These are phyloP conservation scores for Tamandua tetradactyla DNA, from an alignment of 2,797 vertebrate species.

Conservation along the genomic window DNA sequence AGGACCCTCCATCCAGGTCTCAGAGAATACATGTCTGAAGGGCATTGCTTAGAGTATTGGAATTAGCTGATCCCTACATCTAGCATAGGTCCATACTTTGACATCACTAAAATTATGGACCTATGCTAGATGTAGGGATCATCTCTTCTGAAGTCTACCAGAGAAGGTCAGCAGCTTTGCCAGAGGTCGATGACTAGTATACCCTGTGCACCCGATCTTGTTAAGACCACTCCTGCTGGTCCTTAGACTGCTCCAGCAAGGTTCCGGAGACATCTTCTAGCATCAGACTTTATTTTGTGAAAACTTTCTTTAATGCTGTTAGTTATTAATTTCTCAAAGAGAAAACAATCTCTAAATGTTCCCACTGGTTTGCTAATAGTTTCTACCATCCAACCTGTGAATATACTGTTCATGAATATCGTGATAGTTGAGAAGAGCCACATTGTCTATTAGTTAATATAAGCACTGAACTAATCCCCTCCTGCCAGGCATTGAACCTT, in stretches of 20 bases:
- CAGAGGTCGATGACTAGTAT: not conserved
- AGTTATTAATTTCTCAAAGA: not conserved
- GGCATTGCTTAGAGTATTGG: not conserved
- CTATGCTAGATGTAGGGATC: not conserved
- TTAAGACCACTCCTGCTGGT: not conserved
- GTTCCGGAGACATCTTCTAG: not conserved
- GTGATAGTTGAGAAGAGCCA: not conserved
- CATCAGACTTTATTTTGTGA: not conserved
- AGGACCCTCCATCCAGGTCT: not conserved
- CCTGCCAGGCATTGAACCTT: not conserved
- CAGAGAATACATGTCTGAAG: not conserved
- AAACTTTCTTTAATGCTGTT: not conserved
- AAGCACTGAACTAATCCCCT: not conserved
- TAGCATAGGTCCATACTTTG: not conserved
- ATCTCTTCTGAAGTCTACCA: not conserved
- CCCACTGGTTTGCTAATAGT: not conserved
- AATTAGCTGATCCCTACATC: not conserved
- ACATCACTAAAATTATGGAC: not conserved
- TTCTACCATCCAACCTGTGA: not conserved
- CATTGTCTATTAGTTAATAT: not conserved
- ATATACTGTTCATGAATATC: not conserved
- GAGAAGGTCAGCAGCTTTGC: not conserved
- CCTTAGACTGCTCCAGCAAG: not conserved
- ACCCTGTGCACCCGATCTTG: not conserved
- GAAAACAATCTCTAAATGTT: not conserved